Conservation (phyloP, 2,888 invertebrate genomes). For the Synergus gifuensis region DNA sequence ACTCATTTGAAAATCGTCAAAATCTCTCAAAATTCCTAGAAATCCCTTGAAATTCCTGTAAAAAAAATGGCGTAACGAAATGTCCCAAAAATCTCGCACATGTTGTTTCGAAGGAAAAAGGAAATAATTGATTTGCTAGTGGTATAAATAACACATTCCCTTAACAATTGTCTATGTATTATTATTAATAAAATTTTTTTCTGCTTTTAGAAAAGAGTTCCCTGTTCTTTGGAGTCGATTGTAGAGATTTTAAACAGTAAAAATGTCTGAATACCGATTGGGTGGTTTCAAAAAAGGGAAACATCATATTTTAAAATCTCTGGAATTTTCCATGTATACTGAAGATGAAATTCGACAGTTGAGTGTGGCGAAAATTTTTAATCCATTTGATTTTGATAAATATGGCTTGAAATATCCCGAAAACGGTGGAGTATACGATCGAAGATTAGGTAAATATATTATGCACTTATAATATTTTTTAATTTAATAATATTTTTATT, state of each 20-base stretch:
- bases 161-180: too few species aligned
- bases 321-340: conserved; percentile 86
- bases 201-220: not conserved
- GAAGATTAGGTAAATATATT: conserved; percentile 83
- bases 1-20: too few species aligned
- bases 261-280: conserved; percentile 12
- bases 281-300: conserved; percentile 55
- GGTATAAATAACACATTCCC: too few species aligned
- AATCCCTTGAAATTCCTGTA: too few species aligned
- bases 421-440: conserved; percentile 94
- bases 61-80: too few species aligned
- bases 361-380: conserved; percentile 90
- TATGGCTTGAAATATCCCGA: conserved; percentile 87
- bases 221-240: too few species aligned
- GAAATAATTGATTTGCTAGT: too few species aligned
- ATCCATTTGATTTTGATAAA: conserved; percentile 87
- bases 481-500: not conserved
- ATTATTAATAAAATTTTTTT: not conserved
- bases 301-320: conserved; percentile 68
- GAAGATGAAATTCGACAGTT: conserved; percentile 88
- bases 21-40: too few species aligned
- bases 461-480: not conserved
- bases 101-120: too few species aligned
- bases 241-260: not conserved
- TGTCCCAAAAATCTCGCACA: too few species aligned